Evolutionary conservation across 1,140 invertebrate genomes (phyloP), one percentile per base, ranked within the genome.

Genomic region (Cepaea nemoralis): DNA sequence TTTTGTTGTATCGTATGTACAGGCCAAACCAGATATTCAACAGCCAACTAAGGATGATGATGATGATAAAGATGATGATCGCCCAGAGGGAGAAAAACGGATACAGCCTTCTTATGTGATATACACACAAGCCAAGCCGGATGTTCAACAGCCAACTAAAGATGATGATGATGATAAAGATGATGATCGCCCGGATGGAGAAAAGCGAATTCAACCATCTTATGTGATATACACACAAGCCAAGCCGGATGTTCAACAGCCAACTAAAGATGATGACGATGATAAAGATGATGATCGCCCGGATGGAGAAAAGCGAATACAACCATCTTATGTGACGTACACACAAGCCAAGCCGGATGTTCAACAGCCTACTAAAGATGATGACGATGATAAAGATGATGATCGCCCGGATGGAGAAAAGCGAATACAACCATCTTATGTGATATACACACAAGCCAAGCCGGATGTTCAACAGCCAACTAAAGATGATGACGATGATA

Each of bases 21-120:
- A 71, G 37, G 78, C 78, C 33, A 80, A 80, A 63, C 78, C 78
- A 35, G 78, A 80, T 39, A 59, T 80, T 24, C 45, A 48, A 31
- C 78, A 80, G 40, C 59, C 42, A 50, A 42, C 75, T 74, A 76
- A 77, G 10, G 63, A 73, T 24, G 35, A n/a, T n/a, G n/a, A n/a
- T n/a, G n/a, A n/a, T n/a, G n/a, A n/a, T n/a, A n/a, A n/a, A n/a
- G n/a, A n/a, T n/a, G n/a, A n/a, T n/a, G n/a, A n/a, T n/a, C 12
- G 59, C 6, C 45, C 45, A 39, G 45, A 39, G 3, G 37, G 35
- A 24, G 63, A 79, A 48, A 39, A 79, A 24, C 14, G 0, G 0
- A 59, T 80, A 6, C 1, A 63, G 3, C 48, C 73, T 3, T 16
- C 73, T 16, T 8, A 8, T 35, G 37, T 55, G 31, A 0, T 27